Evolutionary conservation across 2,113 vertebrate genomes (phyloP), one percentile per base, ranked within the genome.

Genomic region (Dendropsophus ebraccatus): DNA sequence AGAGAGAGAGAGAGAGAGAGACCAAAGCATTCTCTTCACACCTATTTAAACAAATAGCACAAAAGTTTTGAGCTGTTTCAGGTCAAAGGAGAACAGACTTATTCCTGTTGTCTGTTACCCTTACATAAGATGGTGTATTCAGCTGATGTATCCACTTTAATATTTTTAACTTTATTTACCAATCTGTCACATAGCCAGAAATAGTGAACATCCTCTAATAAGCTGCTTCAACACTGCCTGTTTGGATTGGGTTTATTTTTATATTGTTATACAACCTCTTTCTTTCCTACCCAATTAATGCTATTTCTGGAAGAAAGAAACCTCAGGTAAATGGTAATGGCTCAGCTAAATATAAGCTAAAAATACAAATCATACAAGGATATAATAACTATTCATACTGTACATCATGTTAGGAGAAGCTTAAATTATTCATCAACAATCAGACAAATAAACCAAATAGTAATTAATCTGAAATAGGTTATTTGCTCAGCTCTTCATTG

Each of bases 221-320:
- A 67, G 62, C 13, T 0, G n/a, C 13, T 21, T 67, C 23, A 10
- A 21, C 56, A 25, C 25, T 60, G 23, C 56, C 8, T 69, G 65
- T 69, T 69, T 69, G 16, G 65, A 69, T 69, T 65, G 28, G 60
- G 60, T 30, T 69, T 69, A 69, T 69, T 69, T 69, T 69, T 69
- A 69, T 69, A 69, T 35, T 69, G 32, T 69, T 69, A 37, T 37
- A 69, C 32, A 69, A 69, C 14, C 65, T 35, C 65, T 69, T 69
- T 65, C 60, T 25, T 65, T 65, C 60, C 60, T 21, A 69, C 35
- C 65, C 17, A 37, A 69, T 70, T 70, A 70, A 70, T 70, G 21
- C 32, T 70, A 70, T 70, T 41, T 37, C 35, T 37, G 35, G 67
- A 23, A 37, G 19, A 41, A 70, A 23, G 9, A 9, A 41, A 41